Evolutionary conservation across 1,140 invertebrate species (phyloP), one percentile per base, ranked within the genome.

Genomic region (Mizuhopecten yessoensis): DNA sequence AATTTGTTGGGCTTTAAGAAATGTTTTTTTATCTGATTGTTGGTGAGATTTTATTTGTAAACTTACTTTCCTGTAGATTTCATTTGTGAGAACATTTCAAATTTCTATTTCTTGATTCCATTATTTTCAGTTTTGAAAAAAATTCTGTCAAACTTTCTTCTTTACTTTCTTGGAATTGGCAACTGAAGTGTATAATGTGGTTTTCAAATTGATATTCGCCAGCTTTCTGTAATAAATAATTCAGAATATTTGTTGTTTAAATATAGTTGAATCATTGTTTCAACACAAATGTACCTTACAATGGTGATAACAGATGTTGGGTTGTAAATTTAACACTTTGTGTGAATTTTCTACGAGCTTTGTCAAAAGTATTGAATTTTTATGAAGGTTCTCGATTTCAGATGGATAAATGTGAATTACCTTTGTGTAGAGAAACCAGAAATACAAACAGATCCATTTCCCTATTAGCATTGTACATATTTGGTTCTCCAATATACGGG

Each of bases 361-460:
- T 75, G 17, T 75, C n/a, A 75, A 75, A 75, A n/a, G n/a, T 75
- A 75, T 75, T 75, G 57, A 75, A 29, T 29, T 75, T 75, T 75
- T 9, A 17, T 10, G 1, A 29, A 29, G n/a, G 57, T 75, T 11
- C 11, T 29, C 2, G 1, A 29, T n/a, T 17, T 29, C 5, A 17
- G 29, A 17, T 29, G n/a, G 0, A 29, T 75, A 29, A 5, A 5
- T 75, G 57, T 75, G 57, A 75, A 75, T 29, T 75, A 5, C 29
- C 1, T 1, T n/a, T 75, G 57, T 75, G 23, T 75, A 29, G 57
- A 29, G 57, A 75, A 75, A 75, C n/a, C 1, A 17, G 17, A n/a
- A 75, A 7, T 5, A 29, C 57, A 75, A 75, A 75, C 57, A 75
- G n/a, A 75, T 75, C 23, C 57, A 75, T 75, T 75, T 75, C 42